Conservation (phyloP, 2,113 vertebrate genomes). For the Helogale parvula region DNA sequence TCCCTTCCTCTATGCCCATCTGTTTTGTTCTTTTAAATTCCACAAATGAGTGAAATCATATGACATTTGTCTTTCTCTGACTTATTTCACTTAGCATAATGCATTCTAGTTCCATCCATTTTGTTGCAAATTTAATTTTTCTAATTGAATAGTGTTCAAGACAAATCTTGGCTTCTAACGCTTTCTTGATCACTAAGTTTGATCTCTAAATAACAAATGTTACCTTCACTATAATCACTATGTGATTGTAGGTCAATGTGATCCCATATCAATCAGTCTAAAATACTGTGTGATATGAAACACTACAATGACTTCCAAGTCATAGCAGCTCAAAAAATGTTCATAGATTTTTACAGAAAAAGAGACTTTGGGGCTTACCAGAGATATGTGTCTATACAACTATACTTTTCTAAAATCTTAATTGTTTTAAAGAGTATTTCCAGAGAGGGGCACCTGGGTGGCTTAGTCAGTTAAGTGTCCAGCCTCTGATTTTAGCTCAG, state of each 20-base stretch:
- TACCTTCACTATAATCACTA: neutral
- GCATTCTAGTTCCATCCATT: too few relatives aligned
- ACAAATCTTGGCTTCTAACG: neutral
- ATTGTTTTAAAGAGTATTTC: neutral
- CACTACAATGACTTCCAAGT: conserved; percentile 32
- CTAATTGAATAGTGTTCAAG: neutral
- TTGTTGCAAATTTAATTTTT: neutral
- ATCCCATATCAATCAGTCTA: neutral
- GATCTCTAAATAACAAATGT: neutral
- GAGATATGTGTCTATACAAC: neutral
- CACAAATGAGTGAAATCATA: too few relatives aligned
- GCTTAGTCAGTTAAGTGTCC: too few relatives aligned
- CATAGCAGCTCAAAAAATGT: neutral
- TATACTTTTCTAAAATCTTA: neutral
- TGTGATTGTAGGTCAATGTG: neutral
- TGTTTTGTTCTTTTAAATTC: too few relatives aligned
- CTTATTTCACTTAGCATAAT: too few relatives aligned
- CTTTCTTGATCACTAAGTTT: conserved; percentile 17
- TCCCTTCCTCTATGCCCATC: too few relatives aligned
- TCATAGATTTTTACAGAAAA: neutral
- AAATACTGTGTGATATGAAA: neutral
- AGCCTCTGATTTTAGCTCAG: too few relatives aligned
- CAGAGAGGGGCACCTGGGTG: neutral
- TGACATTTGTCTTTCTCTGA: too few relatives aligned
- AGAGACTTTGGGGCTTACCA: neutral